Evolutionary conservation across 1,140 invertebrate species (phyloP).

Genomic region (Arctopsyche grandis): DNA sequence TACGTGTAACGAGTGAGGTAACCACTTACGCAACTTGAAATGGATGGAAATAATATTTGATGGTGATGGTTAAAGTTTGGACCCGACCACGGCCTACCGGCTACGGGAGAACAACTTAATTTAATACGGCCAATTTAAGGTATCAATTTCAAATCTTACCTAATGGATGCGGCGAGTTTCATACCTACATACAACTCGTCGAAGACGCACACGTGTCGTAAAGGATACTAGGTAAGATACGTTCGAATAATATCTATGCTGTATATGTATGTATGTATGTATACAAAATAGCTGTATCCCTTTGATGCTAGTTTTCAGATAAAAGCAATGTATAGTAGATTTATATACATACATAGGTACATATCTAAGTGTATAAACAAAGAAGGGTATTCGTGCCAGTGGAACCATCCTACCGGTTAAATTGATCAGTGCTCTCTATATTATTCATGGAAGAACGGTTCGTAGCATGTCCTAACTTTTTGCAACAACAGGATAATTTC

Average conservation of each 20-base stretch:
- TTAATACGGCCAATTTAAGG: slow-evolving; percentile 29
- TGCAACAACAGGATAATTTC: too few species aligned
- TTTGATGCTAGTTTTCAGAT: too few species aligned
- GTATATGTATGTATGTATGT: neutral
- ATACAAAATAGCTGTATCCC: neutral
- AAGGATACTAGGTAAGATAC: neutral
- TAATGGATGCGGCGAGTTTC: neutral
- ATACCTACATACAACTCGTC: neutral
- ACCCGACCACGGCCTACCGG: neutral
- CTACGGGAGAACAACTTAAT: neutral
- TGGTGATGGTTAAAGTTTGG: slow-evolving; percentile 25
- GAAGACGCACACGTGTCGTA: neutral
- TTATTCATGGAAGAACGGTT: too few species aligned
- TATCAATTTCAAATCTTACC: slow-evolving; percentile 23
- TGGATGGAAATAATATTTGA: slow-evolving; percentile 28
- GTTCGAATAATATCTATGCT: neutral
- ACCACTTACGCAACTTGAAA: slow-evolving; percentile 20
- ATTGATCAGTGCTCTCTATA: too few species aligned
- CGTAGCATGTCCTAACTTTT: too few species aligned
- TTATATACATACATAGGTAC: too few species aligned
- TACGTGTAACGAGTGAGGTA: neutral
- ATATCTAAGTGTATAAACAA: too few species aligned
- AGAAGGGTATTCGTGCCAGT: too few species aligned
- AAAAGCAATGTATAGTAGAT: too few species aligned
- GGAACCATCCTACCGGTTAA: too few species aligned